Base-by-base conservation (phyloP, 2,888 invertebrate genomes). In the Cremastobaeus sp. region DNA sequence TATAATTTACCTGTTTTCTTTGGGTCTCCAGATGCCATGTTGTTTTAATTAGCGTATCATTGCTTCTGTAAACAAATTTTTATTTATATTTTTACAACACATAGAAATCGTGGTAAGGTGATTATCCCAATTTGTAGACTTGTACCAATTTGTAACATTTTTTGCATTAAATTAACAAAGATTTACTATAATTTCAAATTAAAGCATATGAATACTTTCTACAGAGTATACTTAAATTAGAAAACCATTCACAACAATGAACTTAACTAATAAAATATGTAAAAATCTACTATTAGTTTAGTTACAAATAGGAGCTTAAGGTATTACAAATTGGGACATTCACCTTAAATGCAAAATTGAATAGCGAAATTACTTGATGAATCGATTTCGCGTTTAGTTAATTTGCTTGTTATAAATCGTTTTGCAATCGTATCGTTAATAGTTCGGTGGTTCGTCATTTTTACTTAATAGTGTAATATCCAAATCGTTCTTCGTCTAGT, bases 1-100 rank as follows among this genome's bases (percentile, higher is more conserved):
- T n/a, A n/a, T n/a, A 30, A 45, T 41, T 59, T 76, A 82, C 85
- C 85, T 82, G 81, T 80, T 80, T 84, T 85, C 72, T 72, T 64
- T 15, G 71, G 60, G 30, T 66, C 65, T 28, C 82, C 43, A 35
- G 62, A 54, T 48, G 65, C 74, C 72, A 77, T 72, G 55, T 50
- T 69, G 62, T 45, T 55, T 57, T 45, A 28, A 70, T 65, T 55
- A 48, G 50, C 50, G 64, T 60, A 62, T 73, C 64, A 64, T 76
- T 35, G 59, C 6, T 55, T 70, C 73, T 76, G 65, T 50, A 72
- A 76, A 69, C 8, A 68, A 55, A 50, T 15, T 39, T 17, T 17
- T 17, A 18, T 18, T 11, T 39, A 17, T 35, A 3, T 3, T 14
- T 8, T 35, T 35, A n/a, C 18, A 20, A 1, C 1, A 43, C 21